Conservation (phyloP, 2,888 invertebrate species). For the Sesamia inferens region DNA sequence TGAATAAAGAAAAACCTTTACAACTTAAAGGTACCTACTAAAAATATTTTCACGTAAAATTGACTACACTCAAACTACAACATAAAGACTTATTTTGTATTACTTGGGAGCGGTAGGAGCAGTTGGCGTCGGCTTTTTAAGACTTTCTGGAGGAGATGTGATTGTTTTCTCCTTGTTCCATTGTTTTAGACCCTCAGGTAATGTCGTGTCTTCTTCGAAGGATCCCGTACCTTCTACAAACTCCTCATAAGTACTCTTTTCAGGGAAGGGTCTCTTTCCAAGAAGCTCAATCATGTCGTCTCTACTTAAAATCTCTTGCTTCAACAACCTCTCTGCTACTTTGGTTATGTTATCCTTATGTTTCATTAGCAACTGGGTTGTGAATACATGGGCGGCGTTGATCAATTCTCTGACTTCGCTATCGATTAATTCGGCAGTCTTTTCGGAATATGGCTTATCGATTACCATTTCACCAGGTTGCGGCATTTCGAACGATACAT, state of each 20-base stretch:
- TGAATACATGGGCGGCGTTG: conserved; percentile 93
- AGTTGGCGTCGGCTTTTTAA: conserved; percentile 67
- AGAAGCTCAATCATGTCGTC: conserved; percentile 99
- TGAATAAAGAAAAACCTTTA: conserved; percentile 77
- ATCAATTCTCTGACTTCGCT: conserved; percentile 93
- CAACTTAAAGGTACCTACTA: conserved; percentile 80
- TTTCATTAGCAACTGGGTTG: conserved; percentile 93
- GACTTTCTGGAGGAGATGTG: conserved; percentile 71
- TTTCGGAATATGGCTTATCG: conserved; percentile 99
- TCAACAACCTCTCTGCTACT: conserved; percentile 96
- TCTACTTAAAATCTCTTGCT: conserved; percentile 98
- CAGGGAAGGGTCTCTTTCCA: conserved; percentile 98
- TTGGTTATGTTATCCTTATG: conserved; percentile 97
- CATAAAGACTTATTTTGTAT: conserved; percentile 79
- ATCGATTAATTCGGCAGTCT: conserved; percentile 98
- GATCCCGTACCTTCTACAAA: conserved; percentile 99
- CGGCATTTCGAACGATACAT: conserved; percentile 98
- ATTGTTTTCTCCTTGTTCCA: conserved; percentile 95
- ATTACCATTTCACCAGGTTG: conserved; percentile 97
- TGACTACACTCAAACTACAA: conserved; percentile 73
- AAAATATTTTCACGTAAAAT: conserved; percentile 82
- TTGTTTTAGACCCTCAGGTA: conserved; percentile 98
- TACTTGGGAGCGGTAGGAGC: conserved; percentile 54
- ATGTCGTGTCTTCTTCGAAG: conserved; percentile 97
- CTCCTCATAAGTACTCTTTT: conserved; percentile 99